Base-by-base conservation (phyloP, 2,113 vertebrate genomes). In the Sorex araneus region DNA sequence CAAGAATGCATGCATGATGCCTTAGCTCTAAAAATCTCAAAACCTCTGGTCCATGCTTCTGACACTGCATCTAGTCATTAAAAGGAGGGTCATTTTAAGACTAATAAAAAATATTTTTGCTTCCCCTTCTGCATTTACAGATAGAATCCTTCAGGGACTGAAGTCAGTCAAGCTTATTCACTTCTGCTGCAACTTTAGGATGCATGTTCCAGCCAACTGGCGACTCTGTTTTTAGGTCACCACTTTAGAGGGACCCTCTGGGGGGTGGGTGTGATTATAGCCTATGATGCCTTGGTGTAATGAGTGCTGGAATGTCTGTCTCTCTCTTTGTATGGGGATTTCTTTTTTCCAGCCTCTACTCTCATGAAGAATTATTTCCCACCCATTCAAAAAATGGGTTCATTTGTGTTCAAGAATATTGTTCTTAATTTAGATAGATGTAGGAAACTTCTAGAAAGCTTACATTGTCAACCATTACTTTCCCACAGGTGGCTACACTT, bases 221-320 rank as follows among this genome's bases (percentile, higher is more conserved):
- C 94, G 97, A 92, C 97, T 97, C 97, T 97, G 97, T 98, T 98
- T 98, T 98, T 98, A 98, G 98, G 98, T 98, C 98, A 98, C 97
- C 98, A 98, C 98, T 98, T 98, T 97, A 98, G 97, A 95, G 96
- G 96, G 96, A 96, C 97, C 97, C 97, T 97, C 95, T 96, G 97
- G 97, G 98, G 97, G 95, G 94, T 85, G 97, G 97, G 98, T 97
- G 98, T 2, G 43, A 97, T 97, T 97, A 96, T 96, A 97, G 97
- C 84, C 98, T 94, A 94, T 81, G 80, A 97, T 95, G 96, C 97
- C 96, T 95, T 80, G 81, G 87, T 91, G 86, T 96, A 98, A 97
- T 88, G 96, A 98, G 96, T 95, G 97, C 96, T 93, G 95, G 97
- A 96, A 95, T 96, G 97, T 97, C 97, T 96, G 96, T 94, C 90